Evolutionary conservation across 2,888 invertebrate species (phyloP).

Genomic region (Magallana nippona): DNA sequence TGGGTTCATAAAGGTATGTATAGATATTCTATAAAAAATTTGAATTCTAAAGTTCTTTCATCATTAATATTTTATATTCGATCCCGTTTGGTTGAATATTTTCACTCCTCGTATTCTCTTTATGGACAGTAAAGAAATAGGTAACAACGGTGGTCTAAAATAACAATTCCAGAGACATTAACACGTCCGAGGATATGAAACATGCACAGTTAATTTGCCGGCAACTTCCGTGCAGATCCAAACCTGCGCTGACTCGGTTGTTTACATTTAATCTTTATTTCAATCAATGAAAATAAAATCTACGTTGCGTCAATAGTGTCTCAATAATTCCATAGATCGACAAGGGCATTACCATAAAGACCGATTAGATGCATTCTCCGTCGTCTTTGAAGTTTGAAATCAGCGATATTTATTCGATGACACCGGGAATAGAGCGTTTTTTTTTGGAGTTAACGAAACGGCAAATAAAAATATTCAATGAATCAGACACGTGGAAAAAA

Average conservation of each 20-base stretch:
- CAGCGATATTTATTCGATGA: slow-evolving; percentile 11
- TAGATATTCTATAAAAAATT: too few relatives aligned
- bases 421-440: neutral
- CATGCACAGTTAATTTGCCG: slow-evolving; percentile 27
- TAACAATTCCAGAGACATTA: neutral
- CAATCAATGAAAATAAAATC: slow-evolving; percentile 35
- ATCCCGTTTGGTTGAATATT: too few relatives aligned
- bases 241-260: neutral
- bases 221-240: slow-evolving; percentile 33
- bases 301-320: slow-evolving; percentile 32
- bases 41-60: too few relatives aligned
- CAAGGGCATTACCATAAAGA: neutral
- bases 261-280: slow-evolving; percentile 33
- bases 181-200: slow-evolving; percentile 5
- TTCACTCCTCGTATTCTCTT: too few relatives aligned
- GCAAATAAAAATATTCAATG: slow-evolving; percentile 32
- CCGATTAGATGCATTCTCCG: slow-evolving; percentile 18
- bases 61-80: too few relatives aligned
- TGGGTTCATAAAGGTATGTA: too few relatives aligned
- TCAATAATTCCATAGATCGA: slow-evolving; percentile 26
- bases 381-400: slow-evolving; percentile 26
- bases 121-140: neutral
- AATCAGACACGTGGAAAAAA: slow-evolving; percentile 33
- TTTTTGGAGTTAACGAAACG: slow-evolving; percentile 33
- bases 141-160: neutral